Evolutionary conservation across 2,113 vertebrate species (phyloP), one percentile per base, ranked within the genome.

Genomic region (Oryzias curvinotus): DNA sequence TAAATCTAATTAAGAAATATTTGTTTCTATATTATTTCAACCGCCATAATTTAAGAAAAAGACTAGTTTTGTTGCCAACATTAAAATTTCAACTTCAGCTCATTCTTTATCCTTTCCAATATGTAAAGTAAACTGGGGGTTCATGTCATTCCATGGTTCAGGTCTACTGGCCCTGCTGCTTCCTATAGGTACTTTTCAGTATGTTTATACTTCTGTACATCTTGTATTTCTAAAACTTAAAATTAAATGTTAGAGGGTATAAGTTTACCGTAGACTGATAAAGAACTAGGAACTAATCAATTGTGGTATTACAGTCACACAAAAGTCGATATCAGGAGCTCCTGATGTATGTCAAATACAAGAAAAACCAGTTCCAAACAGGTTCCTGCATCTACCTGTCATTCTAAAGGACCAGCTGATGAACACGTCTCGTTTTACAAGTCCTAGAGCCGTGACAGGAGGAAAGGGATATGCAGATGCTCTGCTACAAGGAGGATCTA

Each of bases 401-500:
- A 64, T 69, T 68, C 14, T 41, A 56, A 75, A 70, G 28, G 12
- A 36, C 36, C 45, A 71, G 75, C 57, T 56, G 62, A 75, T 73
- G 2, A 77, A 48, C 46, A 59, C 17, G 48, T 65, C 71, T 36
- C 26, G 42, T 17, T 61, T 59, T 16, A 63, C 45, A 30, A 46
- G 23, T 61, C 19, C 68, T 44, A 15, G 54, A 75, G 76, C 57
- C 70, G 58, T 68, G 75, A 72, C 52, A 61, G 73, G 76, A 59
- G 60, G 52, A 55, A 63, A 47, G 65, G 50, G 56, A 69, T 71
- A 89, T 88, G 88, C 85, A 78, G 53, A 23, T 3, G 21, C 82
- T 81, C 76, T 73, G 66, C 75, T 68, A 68, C 65, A 47, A 62
- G 64, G 56, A 58, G 75, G 79, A 70, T 80, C 85, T 84, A 86